phyloP scores from a whole-genome alignment of 1,140 invertebrate genomes.

The Drosophila tropicalis region DNA sequence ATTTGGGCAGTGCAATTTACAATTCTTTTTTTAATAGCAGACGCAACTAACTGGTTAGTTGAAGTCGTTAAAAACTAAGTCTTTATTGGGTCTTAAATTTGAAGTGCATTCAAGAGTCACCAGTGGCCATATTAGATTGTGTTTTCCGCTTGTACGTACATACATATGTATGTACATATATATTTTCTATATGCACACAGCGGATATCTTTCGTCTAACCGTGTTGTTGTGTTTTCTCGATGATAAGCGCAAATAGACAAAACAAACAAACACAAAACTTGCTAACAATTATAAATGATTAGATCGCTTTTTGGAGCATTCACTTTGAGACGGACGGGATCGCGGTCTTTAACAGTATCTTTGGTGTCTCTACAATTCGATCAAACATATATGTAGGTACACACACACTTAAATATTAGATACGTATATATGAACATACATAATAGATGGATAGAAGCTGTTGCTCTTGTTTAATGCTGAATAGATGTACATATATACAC shows the following conservation, averaged over 20 bases:
- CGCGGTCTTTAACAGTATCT: constrained; percentile 68
- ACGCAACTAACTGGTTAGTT: too few species aligned
- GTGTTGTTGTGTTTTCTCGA: constrained; percentile 51
- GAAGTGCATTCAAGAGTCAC: constrained; percentile 9
- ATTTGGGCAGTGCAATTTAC: too few species aligned
- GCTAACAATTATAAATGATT: constrained; percentile 82
- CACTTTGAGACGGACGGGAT: constrained; percentile 54
- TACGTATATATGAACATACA: background rate
- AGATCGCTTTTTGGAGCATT: constrained; percentile 80
- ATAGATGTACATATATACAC: constrained; percentile 6
- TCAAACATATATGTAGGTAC: background rate
- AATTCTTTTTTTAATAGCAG: too few species aligned
- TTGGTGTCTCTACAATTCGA: constrained; percentile 34
- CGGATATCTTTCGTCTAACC: constrained; percentile 48
- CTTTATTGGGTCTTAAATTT: background rate
- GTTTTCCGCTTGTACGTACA: constrained; percentile 21
- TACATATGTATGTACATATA: constrained; percentile 1
- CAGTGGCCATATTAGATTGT: constrained; percentile 5
- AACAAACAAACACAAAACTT: constrained; percentile 76
- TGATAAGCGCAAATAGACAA: constrained; percentile 80
- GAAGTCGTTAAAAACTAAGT: too few species aligned
- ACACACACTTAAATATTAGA: constrained; percentile 1
- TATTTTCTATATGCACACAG: constrained; percentile 46
- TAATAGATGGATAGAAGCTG: constrained; percentile 7
- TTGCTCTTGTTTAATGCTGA: constrained; percentile 12